Evolutionary conservation across 2,113 vertebrate genomes (phyloP), one percentile per base, ranked within the genome.

Genomic region (Loxodonta africana): DNA sequence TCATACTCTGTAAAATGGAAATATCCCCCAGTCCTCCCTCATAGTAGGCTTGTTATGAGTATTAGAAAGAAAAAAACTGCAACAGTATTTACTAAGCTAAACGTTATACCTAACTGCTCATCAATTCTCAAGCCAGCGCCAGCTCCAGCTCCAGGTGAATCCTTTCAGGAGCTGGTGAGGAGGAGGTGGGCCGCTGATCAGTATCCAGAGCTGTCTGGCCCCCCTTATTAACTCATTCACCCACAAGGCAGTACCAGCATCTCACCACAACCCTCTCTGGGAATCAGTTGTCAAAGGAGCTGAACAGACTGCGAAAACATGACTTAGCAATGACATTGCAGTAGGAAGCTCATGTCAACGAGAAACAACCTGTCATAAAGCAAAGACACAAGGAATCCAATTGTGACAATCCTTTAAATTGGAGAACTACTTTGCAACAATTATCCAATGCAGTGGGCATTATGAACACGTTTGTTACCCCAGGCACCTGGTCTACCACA

Each of bases 381-480:
- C 21, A 48, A 7, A 11, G 44, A 20, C 21, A 4, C 57, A 11
- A 8, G 53, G 63, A n/a, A 26, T 20, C 60, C 18, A 7, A 48
- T 25, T 53, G 73, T 9, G 21, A 21, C 6, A 6, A 17, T 44
- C 28, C 3, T 48, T 26, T 46, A 12, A 30, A 37, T 2, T 7
- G 46, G 76, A 73, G 86, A 65, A 53, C 3, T 9, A 15, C 41
- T 11, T 26, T 11, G 14, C 33, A 21, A 6, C 60, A 62, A 62
- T n/a, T 15, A 5, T 48, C 25, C 26, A 6, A 26, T 28, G 0
- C n/a, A 8, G 18, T 21, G n/a, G 82, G 63, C 44, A 0, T 5
- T 7, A 0, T 0, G 30, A 23, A 25, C 69, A 46, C 5, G 17
- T 21, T 41, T 53, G 1, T 17, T 5, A 33, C 23, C 53, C 44